These are phyloP conservation scores for Papilio gigon DNA, from an alignment of 2,888 invertebrate species.

Conservation along the genomic window DNA sequence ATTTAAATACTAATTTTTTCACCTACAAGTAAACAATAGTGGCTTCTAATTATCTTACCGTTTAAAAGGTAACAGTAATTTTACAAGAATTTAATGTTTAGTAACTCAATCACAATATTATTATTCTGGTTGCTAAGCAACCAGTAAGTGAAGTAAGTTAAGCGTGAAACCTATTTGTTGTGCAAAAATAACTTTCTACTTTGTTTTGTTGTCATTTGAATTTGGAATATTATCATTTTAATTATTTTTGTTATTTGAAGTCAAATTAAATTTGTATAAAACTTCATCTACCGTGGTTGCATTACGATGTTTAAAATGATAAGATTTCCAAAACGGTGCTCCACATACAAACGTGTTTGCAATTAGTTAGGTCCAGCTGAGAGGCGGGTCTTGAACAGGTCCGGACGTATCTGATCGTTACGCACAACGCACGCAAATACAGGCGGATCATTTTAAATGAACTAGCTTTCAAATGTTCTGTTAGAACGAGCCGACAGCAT, in stretches of 20 bases:
- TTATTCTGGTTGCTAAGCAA: no score
- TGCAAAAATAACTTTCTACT: no score
- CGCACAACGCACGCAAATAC: constrained; percentile 39
- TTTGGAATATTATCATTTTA: no score
- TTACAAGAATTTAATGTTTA: no score
- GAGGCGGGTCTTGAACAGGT: constrained; percentile 39
- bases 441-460: constrained; percentile 32
- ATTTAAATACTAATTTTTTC: background rate
- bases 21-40: background rate
- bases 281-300: background rate
- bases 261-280: background rate
- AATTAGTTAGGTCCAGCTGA: constrained; percentile 40
- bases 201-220: no score
- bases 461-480: constrained; percentile 19
- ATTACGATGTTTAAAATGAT: background rate
- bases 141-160: no score
- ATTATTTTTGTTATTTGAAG: background rate
- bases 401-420: constrained; percentile 43
- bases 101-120: no score
- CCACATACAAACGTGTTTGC: constrained; percentile 31
- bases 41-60: no score
- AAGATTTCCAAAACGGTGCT: constrained; percentile 32
- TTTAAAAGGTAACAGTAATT: no score
- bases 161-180: no score
- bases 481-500: background rate